These are phyloP conservation scores for Eupithecia subfuscata DNA, from an alignment of 2,888 invertebrate genomes.

Conservation along the genomic window DNA sequence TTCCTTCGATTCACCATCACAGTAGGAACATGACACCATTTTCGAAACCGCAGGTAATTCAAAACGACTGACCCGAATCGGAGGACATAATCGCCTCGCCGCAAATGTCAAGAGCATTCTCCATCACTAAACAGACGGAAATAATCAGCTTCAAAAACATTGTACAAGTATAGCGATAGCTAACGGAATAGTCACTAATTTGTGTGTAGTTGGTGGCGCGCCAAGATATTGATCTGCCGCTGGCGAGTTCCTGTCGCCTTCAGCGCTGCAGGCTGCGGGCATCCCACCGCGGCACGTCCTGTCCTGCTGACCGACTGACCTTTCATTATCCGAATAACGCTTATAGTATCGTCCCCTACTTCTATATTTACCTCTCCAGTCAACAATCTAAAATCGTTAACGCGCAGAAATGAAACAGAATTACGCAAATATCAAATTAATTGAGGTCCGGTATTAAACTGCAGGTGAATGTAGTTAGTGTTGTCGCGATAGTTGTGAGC, in stretches of 20 bases:
- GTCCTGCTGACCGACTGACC: constrained; percentile 62
- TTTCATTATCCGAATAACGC: constrained; percentile 64
- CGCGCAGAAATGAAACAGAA: constrained; percentile 19
- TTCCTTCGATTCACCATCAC: background rate
- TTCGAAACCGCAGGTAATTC: background rate
- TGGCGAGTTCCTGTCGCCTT: constrained; percentile 17
- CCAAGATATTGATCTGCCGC: constrained; percentile 53
- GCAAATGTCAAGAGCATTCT: constrained; percentile 7
- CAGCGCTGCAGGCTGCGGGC: constrained; percentile 7
- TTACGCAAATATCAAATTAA: constrained; percentile 22
- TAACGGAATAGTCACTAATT: constrained; percentile 42
- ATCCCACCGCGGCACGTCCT: constrained; percentile 51
- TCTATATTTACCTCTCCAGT: constrained; percentile 8
- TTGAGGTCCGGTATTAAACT: constrained; percentile 19
- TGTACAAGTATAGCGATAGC: constrained; percentile 38
- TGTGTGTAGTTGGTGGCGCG: constrained; percentile 53
- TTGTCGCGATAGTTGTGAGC: constrained; percentile 40
- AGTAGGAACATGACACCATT: background rate
- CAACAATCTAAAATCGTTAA: constrained; percentile 12
- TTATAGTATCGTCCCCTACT: constrained; percentile 49
- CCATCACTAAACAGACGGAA: background rate
- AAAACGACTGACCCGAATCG: background rate
- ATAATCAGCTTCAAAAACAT: constrained; percentile 22
- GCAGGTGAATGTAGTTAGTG: constrained; percentile 29
- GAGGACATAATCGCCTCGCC: background rate